These are phyloP conservation scores for Pollimyrus isidori DNA, from an alignment of 2,113 vertebrate species.

Conservation along the genomic window DNA sequence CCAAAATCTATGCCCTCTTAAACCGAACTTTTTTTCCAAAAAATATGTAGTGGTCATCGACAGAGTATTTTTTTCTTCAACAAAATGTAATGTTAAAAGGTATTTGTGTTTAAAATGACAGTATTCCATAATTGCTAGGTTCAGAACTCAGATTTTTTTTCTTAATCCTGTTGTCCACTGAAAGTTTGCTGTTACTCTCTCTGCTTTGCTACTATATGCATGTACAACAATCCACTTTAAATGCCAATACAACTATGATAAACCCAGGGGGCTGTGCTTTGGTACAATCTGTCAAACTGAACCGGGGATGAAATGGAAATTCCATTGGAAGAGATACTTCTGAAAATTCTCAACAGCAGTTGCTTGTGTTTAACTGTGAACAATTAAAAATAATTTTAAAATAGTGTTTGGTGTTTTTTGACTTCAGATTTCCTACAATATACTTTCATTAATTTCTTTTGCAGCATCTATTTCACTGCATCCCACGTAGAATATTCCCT, in stretches of 20 bases:
- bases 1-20: background rate
- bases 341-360: constrained; percentile 57
- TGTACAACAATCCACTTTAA: constrained; percentile 60
- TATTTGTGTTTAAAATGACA: background rate
- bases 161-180: constrained; percentile 24
- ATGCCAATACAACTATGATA: constrained; percentile 48
- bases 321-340: constrained; percentile 57
- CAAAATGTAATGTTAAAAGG: background rate
- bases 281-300: constrained; percentile 56
- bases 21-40: background rate
- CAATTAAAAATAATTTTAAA: constrained; percentile 33
- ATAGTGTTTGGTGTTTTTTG: background rate
- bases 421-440: background rate
- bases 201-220: constrained; percentile 62
- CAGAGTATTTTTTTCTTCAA: background rate
- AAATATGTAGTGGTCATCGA: background rate
- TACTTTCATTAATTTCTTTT: background rate
- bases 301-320: background rate
- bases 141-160: constrained; percentile 1
- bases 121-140: constrained; percentile 10
- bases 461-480: background rate
- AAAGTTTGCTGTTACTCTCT: constrained; percentile 40
- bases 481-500: background rate
- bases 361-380: constrained; percentile 88
- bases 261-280: constrained; percentile 32